These are phyloP conservation scores for Archilochus colubris DNA, from an alignment of 2,113 vertebrate species.

Conservation along the genomic window DNA sequence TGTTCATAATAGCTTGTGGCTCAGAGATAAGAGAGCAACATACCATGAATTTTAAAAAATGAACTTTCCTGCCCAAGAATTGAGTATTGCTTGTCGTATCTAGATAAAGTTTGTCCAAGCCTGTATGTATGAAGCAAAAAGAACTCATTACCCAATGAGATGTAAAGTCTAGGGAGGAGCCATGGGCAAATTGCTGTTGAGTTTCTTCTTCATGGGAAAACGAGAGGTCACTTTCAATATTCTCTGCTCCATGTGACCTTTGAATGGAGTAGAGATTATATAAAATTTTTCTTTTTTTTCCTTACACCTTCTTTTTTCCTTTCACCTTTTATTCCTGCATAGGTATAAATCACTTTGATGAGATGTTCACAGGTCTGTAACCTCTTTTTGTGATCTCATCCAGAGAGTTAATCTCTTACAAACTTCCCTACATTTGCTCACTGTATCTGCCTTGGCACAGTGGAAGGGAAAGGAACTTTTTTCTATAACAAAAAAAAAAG, in stretches of 20 bases:
- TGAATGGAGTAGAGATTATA: neutral
- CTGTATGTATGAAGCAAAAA: neutral
- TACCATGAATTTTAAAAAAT: neutral
- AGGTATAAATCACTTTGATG: neutral
- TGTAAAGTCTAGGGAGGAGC: neutral
- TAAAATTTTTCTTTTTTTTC: neutral
- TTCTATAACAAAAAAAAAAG: neutral
- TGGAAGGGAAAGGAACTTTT: neutral
- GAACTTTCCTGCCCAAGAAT: neutral
- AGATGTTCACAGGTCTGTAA: neutral
- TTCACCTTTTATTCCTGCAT: neutral
- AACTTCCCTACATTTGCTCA: neutral
- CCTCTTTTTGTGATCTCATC: neutral
- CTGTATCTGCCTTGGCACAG: neutral
- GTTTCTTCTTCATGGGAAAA: neutral
- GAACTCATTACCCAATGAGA: neutral
- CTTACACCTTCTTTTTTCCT: neutral
- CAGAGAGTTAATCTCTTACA: neutral
- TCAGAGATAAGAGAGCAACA: neutral
- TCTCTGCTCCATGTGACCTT: neutral
- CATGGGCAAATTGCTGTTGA: neutral
- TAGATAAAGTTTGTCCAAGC: neutral
- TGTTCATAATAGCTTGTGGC: neutral
- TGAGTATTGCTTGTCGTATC: neutral
- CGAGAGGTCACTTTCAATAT: neutral